Evolutionary conservation across 2,113 vertebrate genomes (phyloP).

Genomic region (Neolamprologus sp.): DNA sequence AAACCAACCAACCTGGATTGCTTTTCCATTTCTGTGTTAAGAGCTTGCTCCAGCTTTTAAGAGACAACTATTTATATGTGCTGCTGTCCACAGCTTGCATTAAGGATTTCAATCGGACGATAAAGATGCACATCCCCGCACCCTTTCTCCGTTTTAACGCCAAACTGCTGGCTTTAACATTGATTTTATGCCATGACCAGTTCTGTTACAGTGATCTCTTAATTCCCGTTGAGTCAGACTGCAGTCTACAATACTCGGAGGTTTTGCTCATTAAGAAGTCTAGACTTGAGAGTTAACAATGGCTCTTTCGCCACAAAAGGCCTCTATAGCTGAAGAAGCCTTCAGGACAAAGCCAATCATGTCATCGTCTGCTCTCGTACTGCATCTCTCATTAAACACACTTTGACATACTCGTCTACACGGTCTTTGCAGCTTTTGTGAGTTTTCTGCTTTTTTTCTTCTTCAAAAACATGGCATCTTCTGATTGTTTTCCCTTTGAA

Average conservation of each 20-base stretch:
- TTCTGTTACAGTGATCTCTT: neutral
- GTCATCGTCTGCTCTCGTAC: neutral
- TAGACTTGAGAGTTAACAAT: neutral
- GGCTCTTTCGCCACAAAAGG: neutral
- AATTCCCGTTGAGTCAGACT: neutral
- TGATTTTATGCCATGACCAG: neutral
- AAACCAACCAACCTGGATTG: neutral
- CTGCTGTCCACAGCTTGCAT: neutral
- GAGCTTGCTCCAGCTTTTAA: neutral
- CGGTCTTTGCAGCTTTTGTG: neutral
- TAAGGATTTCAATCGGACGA: neutral
- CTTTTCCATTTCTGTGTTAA: neutral
- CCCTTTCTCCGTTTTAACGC: neutral
- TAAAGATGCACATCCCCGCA: neutral
- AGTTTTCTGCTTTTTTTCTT: neutral
- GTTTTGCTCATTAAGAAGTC: slow-evolving; percentile 11
- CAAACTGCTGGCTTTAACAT: neutral
- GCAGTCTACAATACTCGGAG: neutral
- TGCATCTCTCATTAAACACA: neutral
- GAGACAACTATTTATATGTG: neutral
- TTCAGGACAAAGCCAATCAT: neutral
- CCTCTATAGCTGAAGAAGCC: neutral
- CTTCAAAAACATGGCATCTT: neutral
- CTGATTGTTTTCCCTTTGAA: neutral
- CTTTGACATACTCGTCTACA: neutral